These are phyloP conservation scores for Sprattus sprattus DNA, from an alignment of 2,113 vertebrate species.

Conservation along the genomic window DNA sequence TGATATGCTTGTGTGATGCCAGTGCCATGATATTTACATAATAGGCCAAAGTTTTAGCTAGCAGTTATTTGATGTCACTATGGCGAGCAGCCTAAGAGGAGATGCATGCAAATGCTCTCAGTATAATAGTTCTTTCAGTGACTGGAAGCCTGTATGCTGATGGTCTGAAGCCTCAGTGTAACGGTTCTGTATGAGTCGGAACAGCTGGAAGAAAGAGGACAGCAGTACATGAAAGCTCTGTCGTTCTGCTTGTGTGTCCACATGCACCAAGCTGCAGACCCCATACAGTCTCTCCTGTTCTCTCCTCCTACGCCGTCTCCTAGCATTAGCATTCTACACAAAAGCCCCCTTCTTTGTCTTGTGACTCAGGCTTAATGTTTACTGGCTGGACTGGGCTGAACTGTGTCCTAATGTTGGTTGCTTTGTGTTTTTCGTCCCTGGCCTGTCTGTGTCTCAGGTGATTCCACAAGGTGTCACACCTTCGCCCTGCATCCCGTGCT, in stretches of 20 bases:
- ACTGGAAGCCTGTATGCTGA: too few relatives aligned
- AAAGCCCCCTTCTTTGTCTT: not conserved
- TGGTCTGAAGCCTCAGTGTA: not conserved
- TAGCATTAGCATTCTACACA: not conserved
- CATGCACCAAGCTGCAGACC: not conserved
- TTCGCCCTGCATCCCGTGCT: slow-evolving; percentile 88
- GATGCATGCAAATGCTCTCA: too few relatives aligned
- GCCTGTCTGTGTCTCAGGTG: slow-evolving; percentile 69
- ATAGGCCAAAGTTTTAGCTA: not conserved
- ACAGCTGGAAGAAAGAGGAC: not conserved
- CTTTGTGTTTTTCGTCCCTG: not conserved
- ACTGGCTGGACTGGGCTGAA: not conserved
- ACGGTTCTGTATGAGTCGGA: not conserved
- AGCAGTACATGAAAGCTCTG: not conserved
- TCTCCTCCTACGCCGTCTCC: not conserved
- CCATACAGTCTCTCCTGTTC: not conserved
- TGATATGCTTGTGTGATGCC: not conserved
- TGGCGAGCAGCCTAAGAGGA: not conserved
- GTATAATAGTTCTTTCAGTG: too few relatives aligned
- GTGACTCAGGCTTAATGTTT: not conserved
- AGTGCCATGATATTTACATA: not conserved
- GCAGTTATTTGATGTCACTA: not conserved
- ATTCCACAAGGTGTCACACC: slow-evolving; percentile 86
- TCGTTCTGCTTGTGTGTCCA: not conserved
- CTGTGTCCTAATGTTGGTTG: not conserved